A percentile compares a stretch with the other conserved stretches of the same genome.
Evolutionary conservation across 2,113 vertebrate species (phyloP).

Genomic region (Heterocephalus glaber): DNA sequence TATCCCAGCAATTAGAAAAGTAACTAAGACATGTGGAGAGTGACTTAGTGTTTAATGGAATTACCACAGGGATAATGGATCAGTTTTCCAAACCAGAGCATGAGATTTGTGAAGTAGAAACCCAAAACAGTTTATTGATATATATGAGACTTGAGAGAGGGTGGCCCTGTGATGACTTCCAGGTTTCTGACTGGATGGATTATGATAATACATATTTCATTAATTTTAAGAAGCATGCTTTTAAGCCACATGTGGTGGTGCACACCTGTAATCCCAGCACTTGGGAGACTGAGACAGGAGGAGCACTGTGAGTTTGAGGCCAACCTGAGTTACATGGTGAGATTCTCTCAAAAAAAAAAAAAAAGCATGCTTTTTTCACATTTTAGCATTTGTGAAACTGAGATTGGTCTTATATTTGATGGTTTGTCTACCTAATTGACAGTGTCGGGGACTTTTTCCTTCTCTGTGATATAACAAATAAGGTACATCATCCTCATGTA

Average conservation of each 20-base stretch:
- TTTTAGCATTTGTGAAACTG: conserved; percentile 3
- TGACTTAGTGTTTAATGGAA: conserved; percentile 22
- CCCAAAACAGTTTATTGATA: background rate
- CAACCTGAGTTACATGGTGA: no score
- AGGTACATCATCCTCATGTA: background rate
- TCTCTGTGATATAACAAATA: background rate
- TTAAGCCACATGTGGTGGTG: no score
- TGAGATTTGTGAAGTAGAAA: conserved; percentile 2
- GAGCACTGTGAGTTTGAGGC: no score
- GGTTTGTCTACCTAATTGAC: background rate
- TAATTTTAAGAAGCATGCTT: background rate
- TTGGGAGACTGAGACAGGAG: no score
- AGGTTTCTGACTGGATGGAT: background rate
- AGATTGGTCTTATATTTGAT: background rate
- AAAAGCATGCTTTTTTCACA: no score
- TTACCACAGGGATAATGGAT: background rate
- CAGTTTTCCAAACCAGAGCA: background rate
- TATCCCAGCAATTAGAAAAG: no score
- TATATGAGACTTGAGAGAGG: background rate
- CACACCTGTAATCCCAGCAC: no score
- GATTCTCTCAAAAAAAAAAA: no score
- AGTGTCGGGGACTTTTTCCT: background rate
- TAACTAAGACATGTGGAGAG: background rate
- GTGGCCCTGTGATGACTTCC: background rate
- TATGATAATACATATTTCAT: background rate